Conservation (phyloP, 2,797 vertebrate species). For the Nothura maculosa region DNA sequence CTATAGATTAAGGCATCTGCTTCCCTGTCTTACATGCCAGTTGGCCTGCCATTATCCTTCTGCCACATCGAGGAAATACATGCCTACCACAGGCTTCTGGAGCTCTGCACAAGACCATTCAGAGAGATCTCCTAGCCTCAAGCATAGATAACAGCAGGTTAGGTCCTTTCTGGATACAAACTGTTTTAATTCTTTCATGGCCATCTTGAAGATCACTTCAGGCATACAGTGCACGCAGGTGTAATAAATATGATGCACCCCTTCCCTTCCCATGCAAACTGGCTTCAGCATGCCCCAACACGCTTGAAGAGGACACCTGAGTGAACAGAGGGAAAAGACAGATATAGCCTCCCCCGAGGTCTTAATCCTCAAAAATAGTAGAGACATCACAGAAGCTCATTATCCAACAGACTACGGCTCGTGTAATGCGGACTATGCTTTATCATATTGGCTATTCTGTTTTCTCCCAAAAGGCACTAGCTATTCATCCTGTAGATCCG, state of each 20-base stretch:
- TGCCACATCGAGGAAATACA: background rate
- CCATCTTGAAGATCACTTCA: background rate
- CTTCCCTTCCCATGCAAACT: background rate
- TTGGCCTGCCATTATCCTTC: background rate
- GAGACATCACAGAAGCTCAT: background rate
- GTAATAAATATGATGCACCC: background rate
- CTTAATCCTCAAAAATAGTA: background rate
- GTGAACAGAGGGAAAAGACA: background rate
- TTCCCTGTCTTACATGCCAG: background rate
- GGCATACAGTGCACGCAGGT: background rate
- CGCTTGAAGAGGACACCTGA: background rate
- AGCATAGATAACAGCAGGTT: background rate
- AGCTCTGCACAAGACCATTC: background rate
- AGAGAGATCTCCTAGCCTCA: background rate
- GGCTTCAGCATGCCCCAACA: fast-evolving
- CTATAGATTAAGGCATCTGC: background rate
- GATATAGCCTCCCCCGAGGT: background rate
- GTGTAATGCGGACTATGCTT: background rate
- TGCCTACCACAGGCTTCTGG: background rate
- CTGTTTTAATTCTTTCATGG: background rate
- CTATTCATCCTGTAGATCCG: background rate
- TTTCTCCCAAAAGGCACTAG: background rate
- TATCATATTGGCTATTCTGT: background rate
- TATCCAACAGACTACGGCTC: background rate
- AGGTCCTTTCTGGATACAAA: fast-evolving